phyloP scores from a whole-genome alignment of 1,140 invertebrate species.

The Calliphora vicina region DNA sequence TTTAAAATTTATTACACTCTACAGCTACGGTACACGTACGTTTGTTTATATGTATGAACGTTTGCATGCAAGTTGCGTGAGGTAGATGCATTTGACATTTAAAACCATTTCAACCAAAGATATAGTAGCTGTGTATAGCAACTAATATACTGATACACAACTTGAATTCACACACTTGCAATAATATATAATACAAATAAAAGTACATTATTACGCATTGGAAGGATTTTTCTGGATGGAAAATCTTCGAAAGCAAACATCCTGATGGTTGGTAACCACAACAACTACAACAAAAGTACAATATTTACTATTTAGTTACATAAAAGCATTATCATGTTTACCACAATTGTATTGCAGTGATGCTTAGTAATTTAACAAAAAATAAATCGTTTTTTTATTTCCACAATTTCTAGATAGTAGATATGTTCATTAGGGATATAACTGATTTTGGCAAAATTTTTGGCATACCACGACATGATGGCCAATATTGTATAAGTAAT shows the following conservation, averaged over 20 bases:
- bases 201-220: too few relatives aligned
- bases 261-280: not conserved
- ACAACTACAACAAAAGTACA: not conserved
- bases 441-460: too few relatives aligned
- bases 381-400: not conserved
- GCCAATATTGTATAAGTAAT: too few relatives aligned
- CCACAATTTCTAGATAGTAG: not conserved
- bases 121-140: not conserved
- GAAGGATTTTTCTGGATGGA: too few relatives aligned
- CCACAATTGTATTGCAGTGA: not conserved
- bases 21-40: too few relatives aligned
- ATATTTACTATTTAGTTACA: not conserved
- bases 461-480: too few relatives aligned
- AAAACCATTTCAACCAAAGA: not conserved
- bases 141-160: not conserved
- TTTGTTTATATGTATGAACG: too few relatives aligned
- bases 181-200: too few relatives aligned
- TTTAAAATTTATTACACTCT: too few relatives aligned
- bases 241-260: not conserved
- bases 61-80: not conserved
- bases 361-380: not conserved
- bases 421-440: too few relatives aligned
- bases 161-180: not conserved
- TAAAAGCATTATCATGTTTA: not conserved
- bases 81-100: not conserved